Percentiles rank a stretch among this genome's conserved stretches.
phyloP scores from a whole-genome alignment of 2,113 vertebrate genomes.

The Phycodurus eques region DNA sequence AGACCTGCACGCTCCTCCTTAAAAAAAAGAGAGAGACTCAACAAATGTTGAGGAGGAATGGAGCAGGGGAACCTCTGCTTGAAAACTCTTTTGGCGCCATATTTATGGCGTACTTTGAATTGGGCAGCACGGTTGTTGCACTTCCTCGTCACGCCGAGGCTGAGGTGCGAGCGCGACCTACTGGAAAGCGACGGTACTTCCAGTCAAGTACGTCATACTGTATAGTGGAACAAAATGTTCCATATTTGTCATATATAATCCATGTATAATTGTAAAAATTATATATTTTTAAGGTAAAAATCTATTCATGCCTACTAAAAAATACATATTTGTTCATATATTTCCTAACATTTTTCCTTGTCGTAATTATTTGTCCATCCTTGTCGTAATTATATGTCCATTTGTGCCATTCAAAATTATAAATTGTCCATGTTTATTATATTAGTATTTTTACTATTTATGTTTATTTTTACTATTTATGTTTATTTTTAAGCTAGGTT shows the following conservation, averaged over 20 bases:
- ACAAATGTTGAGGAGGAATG: conserved; percentile 61
- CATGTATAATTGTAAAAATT: background rate
- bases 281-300: background rate
- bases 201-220: background rate
- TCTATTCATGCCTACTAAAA: background rate
- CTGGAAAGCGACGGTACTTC: background rate
- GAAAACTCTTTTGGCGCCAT: conserved; percentile 96
- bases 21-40: conserved; percentile 25
- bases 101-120: conserved; percentile 99
- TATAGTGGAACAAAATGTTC: background rate
- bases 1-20: conserved; percentile 48
- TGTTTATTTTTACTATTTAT: no score
- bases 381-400: background rate
- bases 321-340: background rate
- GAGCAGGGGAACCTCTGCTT: conserved; percentile 62
- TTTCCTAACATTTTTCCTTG: no score
- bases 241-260: background rate
- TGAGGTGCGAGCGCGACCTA: background rate
- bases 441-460: no score
- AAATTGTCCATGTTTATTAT: no score
- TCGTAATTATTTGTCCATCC: no score
- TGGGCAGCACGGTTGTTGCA: conserved; percentile 75
- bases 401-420: background rate
- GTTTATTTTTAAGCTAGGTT: no score
- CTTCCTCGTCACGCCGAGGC: conserved; percentile 51